Evolutionary conservation across 1,140 invertebrate species (phyloP).

Genomic region (Physella acuta): DNA sequence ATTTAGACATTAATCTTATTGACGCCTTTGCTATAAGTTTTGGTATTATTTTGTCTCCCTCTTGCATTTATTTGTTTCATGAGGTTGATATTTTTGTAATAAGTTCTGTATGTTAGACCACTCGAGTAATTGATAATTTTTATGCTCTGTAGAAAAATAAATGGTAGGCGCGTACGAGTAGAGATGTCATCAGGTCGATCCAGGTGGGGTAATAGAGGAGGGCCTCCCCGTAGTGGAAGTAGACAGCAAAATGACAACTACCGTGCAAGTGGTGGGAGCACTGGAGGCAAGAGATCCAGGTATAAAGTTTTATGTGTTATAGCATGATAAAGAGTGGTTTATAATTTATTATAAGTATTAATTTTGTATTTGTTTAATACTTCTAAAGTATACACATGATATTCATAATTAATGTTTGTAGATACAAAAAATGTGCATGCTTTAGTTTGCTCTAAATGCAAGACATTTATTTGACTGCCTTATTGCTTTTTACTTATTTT

Average conservation of each 20-base stretch:
- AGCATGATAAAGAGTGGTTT: background rate
- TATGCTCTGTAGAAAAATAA: conserved; percentile 65
- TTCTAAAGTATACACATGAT: no score
- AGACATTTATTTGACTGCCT: no score
- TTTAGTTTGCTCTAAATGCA: no score
- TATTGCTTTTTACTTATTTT: no score
- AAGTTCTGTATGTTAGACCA: no score
- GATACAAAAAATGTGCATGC: background rate
- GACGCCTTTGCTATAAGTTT: no score
- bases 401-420: background rate
- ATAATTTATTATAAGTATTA: background rate
- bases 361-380: background rate
- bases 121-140: no score
- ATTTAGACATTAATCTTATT: no score
- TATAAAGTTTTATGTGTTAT: background rate
- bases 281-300: conserved; percentile 14
- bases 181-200: conserved; percentile 83
- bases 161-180: conserved; percentile 83
- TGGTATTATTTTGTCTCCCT: no score
- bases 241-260: conserved; percentile 40
- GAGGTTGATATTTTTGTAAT: no score
- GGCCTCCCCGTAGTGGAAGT: conserved; percentile 56
- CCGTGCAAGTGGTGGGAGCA: background rate
- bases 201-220: conserved; percentile 49
- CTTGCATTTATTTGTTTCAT: no score